Conservation (phyloP, 2,113 vertebrate genomes). For the Chamaea fasciata region DNA sequence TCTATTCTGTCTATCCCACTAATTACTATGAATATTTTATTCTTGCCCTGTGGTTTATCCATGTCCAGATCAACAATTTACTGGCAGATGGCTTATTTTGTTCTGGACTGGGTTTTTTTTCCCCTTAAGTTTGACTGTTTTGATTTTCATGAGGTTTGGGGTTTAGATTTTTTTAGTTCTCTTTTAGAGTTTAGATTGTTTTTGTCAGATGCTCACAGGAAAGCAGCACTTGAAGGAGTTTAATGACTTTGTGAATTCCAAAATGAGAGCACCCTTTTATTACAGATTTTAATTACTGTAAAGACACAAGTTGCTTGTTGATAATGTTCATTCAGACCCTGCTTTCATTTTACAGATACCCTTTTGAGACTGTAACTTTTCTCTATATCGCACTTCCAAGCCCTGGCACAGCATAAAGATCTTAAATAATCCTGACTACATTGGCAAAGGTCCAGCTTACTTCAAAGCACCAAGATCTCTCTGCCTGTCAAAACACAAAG, state of each 20-base stretch:
- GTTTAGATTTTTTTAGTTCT: not conserved
- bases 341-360: not conserved
- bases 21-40: conserved; percentile 62
- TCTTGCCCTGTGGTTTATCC: conserved; percentile 19
- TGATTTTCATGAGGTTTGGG: not conserved
- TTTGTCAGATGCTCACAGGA: not conserved
- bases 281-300: not conserved
- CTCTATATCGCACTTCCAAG: not conserved
- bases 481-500: conserved; percentile 28
- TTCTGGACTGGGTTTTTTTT: not conserved
- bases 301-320: not conserved
- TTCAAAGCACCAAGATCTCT: not conserved
- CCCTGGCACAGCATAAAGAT: not conserved
- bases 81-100: conserved; percentile 54
- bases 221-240: conserved; percentile 1
- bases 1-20: conserved; percentile 55
- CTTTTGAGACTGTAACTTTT: not conserved
- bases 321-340: not conserved
- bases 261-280: not conserved
- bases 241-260: not conserved
- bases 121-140: not conserved
- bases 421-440: not conserved
- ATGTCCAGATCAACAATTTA: conserved; percentile 30
- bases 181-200: not conserved
- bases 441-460: not conserved